Percentiles rank a stretch among this genome's conserved stretches.
Conservation (phyloP, 2,888 invertebrate species). For the Hetaerina titia region DNA sequence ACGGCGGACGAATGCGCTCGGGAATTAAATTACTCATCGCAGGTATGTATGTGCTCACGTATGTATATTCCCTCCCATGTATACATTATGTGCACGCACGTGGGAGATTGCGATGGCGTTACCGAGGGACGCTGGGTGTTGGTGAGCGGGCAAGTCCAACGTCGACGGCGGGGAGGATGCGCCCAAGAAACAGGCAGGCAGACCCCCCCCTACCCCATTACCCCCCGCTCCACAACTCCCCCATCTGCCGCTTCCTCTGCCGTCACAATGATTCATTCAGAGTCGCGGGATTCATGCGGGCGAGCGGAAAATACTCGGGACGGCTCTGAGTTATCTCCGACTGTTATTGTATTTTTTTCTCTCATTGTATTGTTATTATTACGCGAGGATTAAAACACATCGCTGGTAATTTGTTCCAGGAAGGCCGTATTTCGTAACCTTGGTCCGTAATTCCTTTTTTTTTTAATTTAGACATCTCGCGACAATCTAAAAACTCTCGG, state of each 20-base stretch:
- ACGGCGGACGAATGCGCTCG: neutral
- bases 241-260: neutral
- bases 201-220: neutral
- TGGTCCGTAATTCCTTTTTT: neutral
- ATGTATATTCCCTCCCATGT: neutral
- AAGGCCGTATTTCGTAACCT: neutral
- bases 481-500: neutral
- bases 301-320: slow-evolving; percentile 10
- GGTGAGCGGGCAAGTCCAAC: neutral
- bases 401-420: neutral
- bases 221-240: neutral
- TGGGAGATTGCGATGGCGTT: neutral
- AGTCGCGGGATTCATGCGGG: neutral
- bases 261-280: slow-evolving; percentile 16
- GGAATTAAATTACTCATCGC: neutral
- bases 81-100: neutral
- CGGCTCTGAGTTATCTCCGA: neutral
- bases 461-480: neutral
- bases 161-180: neutral
- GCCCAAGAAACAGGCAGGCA: neutral
- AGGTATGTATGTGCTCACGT: neutral
- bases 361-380: neutral
- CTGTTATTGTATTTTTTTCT: neutral
- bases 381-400: neutral
- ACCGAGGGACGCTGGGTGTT: neutral